These are phyloP conservation scores for Lytechinus pictus DNA, from an alignment of 35 echinoderm and acorn worm genomes.

Conservation along the genomic window DNA sequence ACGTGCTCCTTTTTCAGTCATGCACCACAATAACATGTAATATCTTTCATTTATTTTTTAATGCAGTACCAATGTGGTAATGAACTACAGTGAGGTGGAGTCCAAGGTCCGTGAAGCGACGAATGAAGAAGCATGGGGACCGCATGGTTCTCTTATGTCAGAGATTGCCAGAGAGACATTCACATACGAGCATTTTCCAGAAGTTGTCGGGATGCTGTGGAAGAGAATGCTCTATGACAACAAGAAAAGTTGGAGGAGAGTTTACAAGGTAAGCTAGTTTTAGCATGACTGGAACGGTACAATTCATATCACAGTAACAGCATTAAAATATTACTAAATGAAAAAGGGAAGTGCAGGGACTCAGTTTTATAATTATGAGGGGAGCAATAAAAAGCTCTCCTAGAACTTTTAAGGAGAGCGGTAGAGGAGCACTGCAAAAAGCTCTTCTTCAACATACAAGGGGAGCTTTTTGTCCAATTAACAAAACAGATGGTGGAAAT, in stretches of 20 bases:
- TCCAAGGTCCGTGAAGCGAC: conserved; percentile 96
- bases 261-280: conserved; percentile 78
- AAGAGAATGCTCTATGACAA: conserved; percentile 96
- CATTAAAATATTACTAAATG: too few relatives aligned
- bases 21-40: background rate
- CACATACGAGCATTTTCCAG: conserved; percentile 98
- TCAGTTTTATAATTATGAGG: too few relatives aligned
- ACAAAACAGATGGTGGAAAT: too few relatives aligned
- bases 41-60: background rate
- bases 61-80: conserved; percentile 97
- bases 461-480: too few relatives aligned
- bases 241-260: conserved; percentile 96
- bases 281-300: background rate
- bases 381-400: too few relatives aligned
- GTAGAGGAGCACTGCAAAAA: too few relatives aligned
- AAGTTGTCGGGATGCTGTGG: conserved; percentile 98
- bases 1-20: background rate
- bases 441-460: too few relatives aligned
- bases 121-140: conserved; percentile 97
- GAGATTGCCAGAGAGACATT: conserved; percentile 94
- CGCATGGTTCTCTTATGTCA: conserved; percentile 92
- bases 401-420: too few relatives aligned
- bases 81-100: conserved; percentile 99
- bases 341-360: too few relatives aligned
- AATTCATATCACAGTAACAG: background rate